A percentile compares a stretch with the other conserved stretches of the same genome.
These are phyloP conservation scores for Periophthalmodon schlosseri DNA, from an alignment of 2,113 vertebrate genomes.

Conservation along the genomic window DNA sequence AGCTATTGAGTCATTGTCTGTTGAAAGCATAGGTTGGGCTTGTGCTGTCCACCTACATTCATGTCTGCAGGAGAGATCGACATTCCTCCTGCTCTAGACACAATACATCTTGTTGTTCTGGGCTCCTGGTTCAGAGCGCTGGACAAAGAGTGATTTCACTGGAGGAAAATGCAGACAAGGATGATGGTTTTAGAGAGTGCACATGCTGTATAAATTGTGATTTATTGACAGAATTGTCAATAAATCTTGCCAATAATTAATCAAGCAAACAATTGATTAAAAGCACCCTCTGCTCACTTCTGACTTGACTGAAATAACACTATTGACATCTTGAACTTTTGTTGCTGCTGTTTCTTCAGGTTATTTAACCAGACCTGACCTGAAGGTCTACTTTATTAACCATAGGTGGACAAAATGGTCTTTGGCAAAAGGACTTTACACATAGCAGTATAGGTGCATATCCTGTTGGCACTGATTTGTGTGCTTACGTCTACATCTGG, in stretches of 20 bases:
- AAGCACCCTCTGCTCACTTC: not conserved
- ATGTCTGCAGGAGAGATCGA: constrained; percentile 67
- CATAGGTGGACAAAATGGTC: too few species aligned
- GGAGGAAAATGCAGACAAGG: constrained; percentile 40
- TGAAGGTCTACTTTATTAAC: not conserved
- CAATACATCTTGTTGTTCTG: constrained; percentile 64
- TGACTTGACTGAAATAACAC: not conserved
- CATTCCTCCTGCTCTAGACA: constrained; percentile 71
- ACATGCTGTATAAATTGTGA: constrained; percentile 16
- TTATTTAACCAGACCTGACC: not conserved
- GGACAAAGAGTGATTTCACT: constrained; percentile 27
- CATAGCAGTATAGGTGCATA: too few species aligned
- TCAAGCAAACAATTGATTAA: not conserved
- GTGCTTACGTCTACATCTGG: not conserved
- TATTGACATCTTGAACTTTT: not conserved
- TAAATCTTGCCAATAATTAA: not conserved
- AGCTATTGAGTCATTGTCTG: constrained; percentile 26
- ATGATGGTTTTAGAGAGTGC: constrained; percentile 33
- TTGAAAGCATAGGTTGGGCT: not conserved
- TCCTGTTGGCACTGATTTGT: not conserved
- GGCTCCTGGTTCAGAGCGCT: constrained; percentile 35
- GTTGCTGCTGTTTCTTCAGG: not conserved
- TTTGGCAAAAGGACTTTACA: too few species aligned
- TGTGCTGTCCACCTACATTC: constrained; percentile 13
- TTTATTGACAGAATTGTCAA: not conserved